A percentile compares a stretch with the other conserved stretches of the same genome.
These are phyloP conservation scores for Doryteuthis pealeii DNA, from an alignment of 1,140 invertebrate species.

Conservation along the genomic window DNA sequence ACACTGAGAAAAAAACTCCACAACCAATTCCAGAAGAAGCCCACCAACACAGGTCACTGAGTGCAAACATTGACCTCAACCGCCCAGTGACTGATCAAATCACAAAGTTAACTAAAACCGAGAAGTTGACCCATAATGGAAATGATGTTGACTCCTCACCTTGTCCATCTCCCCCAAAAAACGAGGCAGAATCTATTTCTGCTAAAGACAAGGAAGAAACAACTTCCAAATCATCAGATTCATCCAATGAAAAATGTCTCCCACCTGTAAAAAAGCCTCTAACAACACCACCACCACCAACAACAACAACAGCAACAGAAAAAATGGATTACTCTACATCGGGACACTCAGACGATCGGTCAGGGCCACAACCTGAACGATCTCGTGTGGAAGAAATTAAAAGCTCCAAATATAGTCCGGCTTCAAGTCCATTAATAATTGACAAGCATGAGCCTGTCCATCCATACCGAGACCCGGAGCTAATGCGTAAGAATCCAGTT, in stretches of 20 bases:
- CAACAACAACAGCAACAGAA: background rate
- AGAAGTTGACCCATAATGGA: constrained; percentile 29
- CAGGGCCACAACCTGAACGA: constrained; percentile 21
- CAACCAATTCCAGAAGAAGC: constrained; percentile 25
- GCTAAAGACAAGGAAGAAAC: background rate
- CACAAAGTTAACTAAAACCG: constrained; percentile 41
- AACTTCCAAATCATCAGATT: background rate
- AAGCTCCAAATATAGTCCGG: constrained; percentile 45
- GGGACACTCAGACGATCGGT: background rate
- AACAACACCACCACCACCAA: background rate
- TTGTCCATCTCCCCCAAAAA: background rate
- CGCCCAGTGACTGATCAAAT: constrained; percentile 53
- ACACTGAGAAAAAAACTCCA: constrained; percentile 5
- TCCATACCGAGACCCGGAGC: constrained; percentile 56
- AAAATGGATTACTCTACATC: constrained; percentile 11
- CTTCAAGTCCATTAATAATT: constrained; percentile 54
- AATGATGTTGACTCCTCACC: background rate
- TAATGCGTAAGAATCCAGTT: constrained; percentile 57
- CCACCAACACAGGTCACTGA: constrained; percentile 17
- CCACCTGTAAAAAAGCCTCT: background rate
- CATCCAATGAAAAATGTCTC: background rate
- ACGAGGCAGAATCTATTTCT: background rate
- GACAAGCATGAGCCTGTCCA: constrained; percentile 51
- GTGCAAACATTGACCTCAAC: constrained; percentile 50
- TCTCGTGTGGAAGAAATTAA: constrained; percentile 46